These are phyloP conservation scores for Eurystomus glaucurus DNA, from an alignment of 2,797 vertebrate genomes.

Conservation along the genomic window DNA sequence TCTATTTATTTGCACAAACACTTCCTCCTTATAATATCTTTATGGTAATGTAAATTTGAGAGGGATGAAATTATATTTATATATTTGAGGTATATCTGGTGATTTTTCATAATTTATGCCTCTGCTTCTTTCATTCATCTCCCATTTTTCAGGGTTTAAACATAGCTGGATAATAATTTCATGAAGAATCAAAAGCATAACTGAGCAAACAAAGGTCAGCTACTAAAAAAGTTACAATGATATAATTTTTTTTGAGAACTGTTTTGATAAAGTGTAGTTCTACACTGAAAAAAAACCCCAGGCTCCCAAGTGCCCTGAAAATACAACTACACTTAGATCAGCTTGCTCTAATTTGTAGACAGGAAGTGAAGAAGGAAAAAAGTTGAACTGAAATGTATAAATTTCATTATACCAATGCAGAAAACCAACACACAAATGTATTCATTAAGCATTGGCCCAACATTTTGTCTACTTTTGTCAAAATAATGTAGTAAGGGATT, in stretches of 20 bases:
- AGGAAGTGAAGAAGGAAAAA: not conserved
- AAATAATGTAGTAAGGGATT: not conserved
- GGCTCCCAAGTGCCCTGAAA: fast-evolving
- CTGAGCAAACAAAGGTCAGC: not conserved
- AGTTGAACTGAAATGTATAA: not conserved
- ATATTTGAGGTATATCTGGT: not conserved
- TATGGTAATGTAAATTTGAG: not conserved
- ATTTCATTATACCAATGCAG: not conserved
- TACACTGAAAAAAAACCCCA: not conserved
- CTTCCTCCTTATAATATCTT: not conserved
- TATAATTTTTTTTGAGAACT: not conserved
- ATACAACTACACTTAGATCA: not conserved
- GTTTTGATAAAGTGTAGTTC: not conserved
- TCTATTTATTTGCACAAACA: not conserved
- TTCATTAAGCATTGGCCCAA: not conserved
- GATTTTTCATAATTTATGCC: not conserved
- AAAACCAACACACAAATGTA: not conserved
- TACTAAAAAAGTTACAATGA: too few relatives aligned
- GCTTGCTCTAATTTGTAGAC: not conserved
- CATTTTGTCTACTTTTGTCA: not conserved
- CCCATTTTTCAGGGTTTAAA: not conserved
- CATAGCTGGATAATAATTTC: not conserved
- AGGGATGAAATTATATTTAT: not conserved
- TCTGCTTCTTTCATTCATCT: not conserved
- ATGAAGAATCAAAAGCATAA: not conserved